These are phyloP conservation scores for Loriculus beryllinus DNA, from an alignment of 2,797 vertebrate genomes.

Conservation along the genomic window DNA sequence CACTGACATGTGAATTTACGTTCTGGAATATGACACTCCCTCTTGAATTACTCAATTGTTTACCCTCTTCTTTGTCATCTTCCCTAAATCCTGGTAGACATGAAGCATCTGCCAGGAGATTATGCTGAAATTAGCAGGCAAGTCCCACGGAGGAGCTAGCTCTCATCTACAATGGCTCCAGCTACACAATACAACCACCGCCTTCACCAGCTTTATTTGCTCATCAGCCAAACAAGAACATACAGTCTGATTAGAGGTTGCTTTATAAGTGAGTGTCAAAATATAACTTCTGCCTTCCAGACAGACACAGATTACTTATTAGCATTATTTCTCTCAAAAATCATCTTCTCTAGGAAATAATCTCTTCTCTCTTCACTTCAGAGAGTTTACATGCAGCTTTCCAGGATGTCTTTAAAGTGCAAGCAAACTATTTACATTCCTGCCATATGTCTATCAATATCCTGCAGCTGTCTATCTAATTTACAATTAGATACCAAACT, in stretches of 20 bases:
- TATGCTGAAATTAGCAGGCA: background rate
- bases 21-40: background rate
- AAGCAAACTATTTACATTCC: constrained; percentile 56
- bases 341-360: constrained; percentile 17
- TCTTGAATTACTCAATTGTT: background rate
- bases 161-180: background rate
- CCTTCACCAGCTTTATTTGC: background rate
- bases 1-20: background rate
- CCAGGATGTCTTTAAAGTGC: constrained; percentile 38
- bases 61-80: background rate
- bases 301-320: constrained; percentile 17
- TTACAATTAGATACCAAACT: constrained; percentile 40
- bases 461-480: constrained; percentile 46
- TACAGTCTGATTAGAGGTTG: background rate
- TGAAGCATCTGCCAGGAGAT: background rate
- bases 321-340: background rate
- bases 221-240: background rate
- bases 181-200: background rate
- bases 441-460: constrained; percentile 39
- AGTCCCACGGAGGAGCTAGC: background rate
- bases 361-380: constrained; percentile 21
- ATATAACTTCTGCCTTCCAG: background rate
- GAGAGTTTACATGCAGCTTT: constrained; percentile 57
- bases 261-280: background rate
- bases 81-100: background rate